These are phyloP conservation scores for Paramormyrops hopkinsi DNA, from an alignment of 2,797 vertebrate species.

Conservation along the genomic window DNA sequence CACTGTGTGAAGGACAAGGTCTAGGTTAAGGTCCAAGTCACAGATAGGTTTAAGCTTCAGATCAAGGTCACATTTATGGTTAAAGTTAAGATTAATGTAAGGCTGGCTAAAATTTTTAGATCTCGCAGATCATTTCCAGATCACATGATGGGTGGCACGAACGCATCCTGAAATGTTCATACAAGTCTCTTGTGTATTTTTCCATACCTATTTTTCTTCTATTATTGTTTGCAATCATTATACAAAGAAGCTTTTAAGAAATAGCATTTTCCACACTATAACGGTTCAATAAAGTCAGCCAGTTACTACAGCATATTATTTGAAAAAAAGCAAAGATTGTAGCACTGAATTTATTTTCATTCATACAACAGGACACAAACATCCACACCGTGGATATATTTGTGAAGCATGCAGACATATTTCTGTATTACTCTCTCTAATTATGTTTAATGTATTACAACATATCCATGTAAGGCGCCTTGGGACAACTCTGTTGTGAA, in stretches of 20 bases:
- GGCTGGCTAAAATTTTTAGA: not conserved
- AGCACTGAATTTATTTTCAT: not conserved
- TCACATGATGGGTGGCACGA: not conserved
- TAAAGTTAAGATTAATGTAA: not conserved
- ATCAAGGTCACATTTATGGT: not conserved
- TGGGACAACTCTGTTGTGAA: not conserved
- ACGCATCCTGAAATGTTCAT: not conserved
- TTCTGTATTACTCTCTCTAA: not conserved
- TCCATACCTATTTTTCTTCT: not conserved
- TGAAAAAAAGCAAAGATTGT: not conserved
- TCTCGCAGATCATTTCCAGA: not conserved
- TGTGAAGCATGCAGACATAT: not conserved
- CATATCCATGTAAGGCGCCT: not conserved
- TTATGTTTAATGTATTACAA: not conserved
- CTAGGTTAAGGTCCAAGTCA: not conserved
- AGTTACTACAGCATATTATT: not conserved
- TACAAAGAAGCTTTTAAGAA: not conserved
- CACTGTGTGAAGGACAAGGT: not conserved
- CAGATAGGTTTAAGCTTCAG: not conserved
- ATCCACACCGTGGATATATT: not conserved
- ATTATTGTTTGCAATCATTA: not conserved
- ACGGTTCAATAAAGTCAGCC: not conserved
- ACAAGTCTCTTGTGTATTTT: not conserved
- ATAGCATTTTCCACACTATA: not conserved
- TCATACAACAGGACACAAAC: not conserved